Evolutionary conservation across 2,888 invertebrate genomes (phyloP), one percentile per base, ranked within the genome.

Genomic region (Nowickia ferox): DNA sequence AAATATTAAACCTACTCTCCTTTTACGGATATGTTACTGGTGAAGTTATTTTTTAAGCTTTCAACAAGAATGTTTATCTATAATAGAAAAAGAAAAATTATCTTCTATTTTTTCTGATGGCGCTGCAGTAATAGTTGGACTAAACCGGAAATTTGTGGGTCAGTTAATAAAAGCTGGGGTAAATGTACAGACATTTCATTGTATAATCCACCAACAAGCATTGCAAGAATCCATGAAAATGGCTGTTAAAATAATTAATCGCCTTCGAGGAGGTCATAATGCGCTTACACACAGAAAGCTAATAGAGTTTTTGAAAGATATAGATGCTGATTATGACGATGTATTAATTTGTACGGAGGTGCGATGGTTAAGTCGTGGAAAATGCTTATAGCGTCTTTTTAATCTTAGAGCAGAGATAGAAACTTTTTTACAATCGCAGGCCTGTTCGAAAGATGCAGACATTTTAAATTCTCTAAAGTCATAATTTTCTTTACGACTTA

Each of bases 251-350:
- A 61, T 48, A 40, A 63, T 61, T 8, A 75, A 79, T 17, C 40
- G 61, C n/a, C 44, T 76, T 15, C 68, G 82, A 68, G 81, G 74
- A 30, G 74, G 42, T 11, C 75, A 61, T 51, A 61, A 75, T 8
- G 13, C 40, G 9, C 53, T 75, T 17, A 46, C 74, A 1, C 63
- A n/a, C n/a, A n/a, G n/a, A n/a, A n/a, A n/a, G n/a, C n/a, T n/a
- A n/a, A n/a, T n/a, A n/a, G n/a, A n/a, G 1, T 72, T 59, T 46
- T n/a, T 59, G 9, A 72, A 48, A 59, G 30, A 46, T 8, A 44
- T 72, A 44, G 59, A 72, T 5, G 72, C 59, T 10, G 30, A 72
- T 38, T 57, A 59, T 46, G 72, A n/a, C 13, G 72, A 30, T n/a
- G n/a, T n/a, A n/a, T n/a, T n/a, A n/a, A n/a, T n/a, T n/a, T n/a